Base-by-base conservation (phyloP, 2,888 invertebrate species). In the Apeira syringaria region DNA sequence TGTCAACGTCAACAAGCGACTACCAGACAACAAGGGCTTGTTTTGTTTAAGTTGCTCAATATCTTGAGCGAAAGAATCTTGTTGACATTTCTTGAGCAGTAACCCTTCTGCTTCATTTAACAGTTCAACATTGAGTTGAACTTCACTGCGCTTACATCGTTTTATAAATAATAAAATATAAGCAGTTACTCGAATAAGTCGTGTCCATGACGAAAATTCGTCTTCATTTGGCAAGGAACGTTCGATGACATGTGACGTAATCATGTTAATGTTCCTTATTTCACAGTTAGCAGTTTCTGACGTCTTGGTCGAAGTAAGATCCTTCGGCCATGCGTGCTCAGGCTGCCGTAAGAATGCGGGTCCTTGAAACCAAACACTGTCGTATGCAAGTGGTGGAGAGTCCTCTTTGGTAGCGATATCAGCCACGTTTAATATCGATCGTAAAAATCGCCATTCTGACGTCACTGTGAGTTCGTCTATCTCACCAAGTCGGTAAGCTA, bases 401-500 rank as follows among this genome's bases (percentile, higher is more conserved):
- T 20, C 6, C 6, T 20, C 20, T 20, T 20, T 20, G 7, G 2
- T 20, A 5, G 6, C 20, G 5, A 20, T 20, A 20, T 20, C 20
- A 20, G 20, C 20, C 6, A 20, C 20, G 6, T 20, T 20, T 20
- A 20, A 7, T 7, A 2, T 5, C 7, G 20, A 7, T 6, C 6
- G 20, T 20, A 20, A 2, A 7, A 7, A 20, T 7, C 20, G 20
- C 20, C 20, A 2, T 20, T 20, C 20, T 7, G 20, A 7, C 7
- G 7, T 7, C 7, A 7, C 7, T 7, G 20, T 39, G 0, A 51
- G 15, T 5, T 47, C 51, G 22, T 51, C 51, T 3, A 51, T 51
- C 7, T 51, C 51, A 1, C 52, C 48, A 0, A 52, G 27, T 0
- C 52, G 30, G 10, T 52, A 26, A 0, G 48, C 48, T 1, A 41